phyloP scores from a whole-genome alignment of 2,797 vertebrate species.

The Neoniphon sammara region DNA sequence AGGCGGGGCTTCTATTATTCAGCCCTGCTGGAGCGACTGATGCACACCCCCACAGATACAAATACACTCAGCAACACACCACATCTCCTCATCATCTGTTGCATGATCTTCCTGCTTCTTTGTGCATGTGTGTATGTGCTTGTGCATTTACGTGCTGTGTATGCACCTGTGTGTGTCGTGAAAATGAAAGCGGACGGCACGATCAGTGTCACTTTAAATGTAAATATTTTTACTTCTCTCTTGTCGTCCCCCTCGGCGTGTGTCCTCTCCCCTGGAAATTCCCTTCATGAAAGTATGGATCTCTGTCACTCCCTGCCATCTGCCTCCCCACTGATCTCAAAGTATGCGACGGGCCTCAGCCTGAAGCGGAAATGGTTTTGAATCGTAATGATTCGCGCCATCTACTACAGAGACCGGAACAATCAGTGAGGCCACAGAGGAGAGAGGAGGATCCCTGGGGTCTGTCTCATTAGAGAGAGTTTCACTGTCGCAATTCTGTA shows the following conservation, averaged over 20 bases:
- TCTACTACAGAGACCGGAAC: constrained; percentile 26
- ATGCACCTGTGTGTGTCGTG: neutral
- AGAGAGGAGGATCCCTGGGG: constrained; percentile 48
- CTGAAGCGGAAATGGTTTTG: constrained; percentile 40
- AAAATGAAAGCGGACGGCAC: neutral
- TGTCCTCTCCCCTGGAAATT: constrained; percentile 3
- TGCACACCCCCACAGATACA: constrained; percentile 3
- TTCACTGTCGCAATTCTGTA: constrained; percentile 63
- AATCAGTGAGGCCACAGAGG: constrained; percentile 42
- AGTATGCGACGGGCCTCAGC: constrained; percentile 3
- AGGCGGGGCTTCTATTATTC: constrained; percentile 14
- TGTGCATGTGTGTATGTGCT: constrained; percentile 8
- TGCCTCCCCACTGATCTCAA: constrained; percentile 8
- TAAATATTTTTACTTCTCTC: constrained; percentile 9
- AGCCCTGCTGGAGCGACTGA: neutral
- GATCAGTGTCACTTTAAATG: neutral
- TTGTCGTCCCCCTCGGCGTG: neutral
- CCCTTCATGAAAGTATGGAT: constrained; percentile 1
- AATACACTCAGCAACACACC: neutral
- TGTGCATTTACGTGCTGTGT: neutral
- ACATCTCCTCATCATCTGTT: neutral
- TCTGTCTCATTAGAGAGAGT: constrained; percentile 69
- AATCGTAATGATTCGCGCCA: constrained; percentile 30
- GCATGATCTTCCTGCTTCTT: neutral
- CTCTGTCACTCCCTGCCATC: constrained; percentile 17